Evolutionary conservation across 2,797 vertebrate genomes (phyloP).

Genomic region (Perodicticus potto): DNA sequence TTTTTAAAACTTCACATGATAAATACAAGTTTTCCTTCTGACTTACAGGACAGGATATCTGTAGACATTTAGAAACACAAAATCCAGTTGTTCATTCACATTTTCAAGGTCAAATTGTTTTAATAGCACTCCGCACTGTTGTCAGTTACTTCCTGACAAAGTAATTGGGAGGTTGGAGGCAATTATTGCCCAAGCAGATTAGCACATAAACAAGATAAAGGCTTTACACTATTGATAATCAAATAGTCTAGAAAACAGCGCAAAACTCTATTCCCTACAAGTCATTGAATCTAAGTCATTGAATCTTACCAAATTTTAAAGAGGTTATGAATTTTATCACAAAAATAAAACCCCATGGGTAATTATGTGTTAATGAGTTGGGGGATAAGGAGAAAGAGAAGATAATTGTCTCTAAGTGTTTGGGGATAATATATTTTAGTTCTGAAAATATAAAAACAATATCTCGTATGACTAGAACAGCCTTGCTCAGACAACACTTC

Average conservation of each 20-base stretch:
- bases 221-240: background rate
- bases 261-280: background rate
- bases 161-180: background rate
- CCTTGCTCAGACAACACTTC: background rate
- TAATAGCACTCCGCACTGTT: background rate
- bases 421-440: background rate
- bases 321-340: conserved; percentile 55
- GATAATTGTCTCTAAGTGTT: background rate
- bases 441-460: conserved; percentile 33
- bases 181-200: background rate
- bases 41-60: background rate
- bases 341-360: conserved; percentile 37
- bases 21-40: background rate
- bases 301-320: conserved; percentile 51
- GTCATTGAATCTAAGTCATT: background rate
- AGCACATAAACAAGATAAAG: background rate
- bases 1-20: background rate
- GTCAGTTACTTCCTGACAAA: conserved; percentile 33
- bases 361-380: conserved; percentile 61
- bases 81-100: conserved; percentile 58
- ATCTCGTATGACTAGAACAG: background rate
- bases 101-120: conserved; percentile 56
- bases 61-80: conserved; percentile 38
- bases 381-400: background rate
- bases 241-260: background rate